phyloP scores from a whole-genome alignment of 2,888 invertebrate genomes.

The Caenorhabditis panamensis region DNA sequence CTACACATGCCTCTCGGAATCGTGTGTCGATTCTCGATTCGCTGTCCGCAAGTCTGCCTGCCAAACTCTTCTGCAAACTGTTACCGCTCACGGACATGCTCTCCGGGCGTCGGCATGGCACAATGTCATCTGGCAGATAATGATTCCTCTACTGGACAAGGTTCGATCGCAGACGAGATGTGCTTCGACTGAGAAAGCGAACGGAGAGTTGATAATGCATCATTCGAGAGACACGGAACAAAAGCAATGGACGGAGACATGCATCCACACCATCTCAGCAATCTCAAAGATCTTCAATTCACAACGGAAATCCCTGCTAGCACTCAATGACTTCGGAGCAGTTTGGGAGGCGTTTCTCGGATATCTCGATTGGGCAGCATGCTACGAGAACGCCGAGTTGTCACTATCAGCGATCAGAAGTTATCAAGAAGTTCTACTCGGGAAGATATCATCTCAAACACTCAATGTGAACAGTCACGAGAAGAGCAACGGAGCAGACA shows the following conservation, averaged over 20 bases:
- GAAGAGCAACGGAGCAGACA: slow-evolving; percentile 56
- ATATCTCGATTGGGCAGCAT: slow-evolving; percentile 93
- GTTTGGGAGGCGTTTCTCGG: slow-evolving; percentile 95
- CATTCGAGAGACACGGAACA: slow-evolving; percentile 96
- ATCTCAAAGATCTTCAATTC: slow-evolving; percentile 79
- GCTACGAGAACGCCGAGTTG: slow-evolving; percentile 90
- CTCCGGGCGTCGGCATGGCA: slow-evolving; percentile 85
- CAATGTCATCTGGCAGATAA: slow-evolving; percentile 91
- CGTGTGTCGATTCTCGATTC: slow-evolving; percentile 95
- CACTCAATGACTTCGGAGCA: slow-evolving; percentile 90
- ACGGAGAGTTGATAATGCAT: slow-evolving; percentile 90
- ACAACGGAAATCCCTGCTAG: slow-evolving; percentile 71
- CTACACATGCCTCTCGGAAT: slow-evolving; percentile 82
- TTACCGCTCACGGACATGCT: slow-evolving; percentile 88
- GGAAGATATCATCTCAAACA: slow-evolving; percentile 69
- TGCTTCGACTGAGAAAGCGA: slow-evolving; percentile 83
- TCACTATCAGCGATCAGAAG: slow-evolving; percentile 96
- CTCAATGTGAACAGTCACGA: slow-evolving; percentile 71
- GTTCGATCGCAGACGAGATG: slow-evolving; percentile 85
- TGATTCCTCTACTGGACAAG: slow-evolving; percentile 94
- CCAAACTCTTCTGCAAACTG: slow-evolving; percentile 97
- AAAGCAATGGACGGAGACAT: slow-evolving; percentile 79
- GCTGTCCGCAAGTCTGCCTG: slow-evolving; percentile 94
- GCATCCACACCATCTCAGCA: slow-evolving; percentile 81
- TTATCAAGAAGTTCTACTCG: slow-evolving; percentile 87